Evolutionary conservation across 53 echinoderm and acorn worm species (phyloP).

Genomic region (Arbacia lixula): DNA sequence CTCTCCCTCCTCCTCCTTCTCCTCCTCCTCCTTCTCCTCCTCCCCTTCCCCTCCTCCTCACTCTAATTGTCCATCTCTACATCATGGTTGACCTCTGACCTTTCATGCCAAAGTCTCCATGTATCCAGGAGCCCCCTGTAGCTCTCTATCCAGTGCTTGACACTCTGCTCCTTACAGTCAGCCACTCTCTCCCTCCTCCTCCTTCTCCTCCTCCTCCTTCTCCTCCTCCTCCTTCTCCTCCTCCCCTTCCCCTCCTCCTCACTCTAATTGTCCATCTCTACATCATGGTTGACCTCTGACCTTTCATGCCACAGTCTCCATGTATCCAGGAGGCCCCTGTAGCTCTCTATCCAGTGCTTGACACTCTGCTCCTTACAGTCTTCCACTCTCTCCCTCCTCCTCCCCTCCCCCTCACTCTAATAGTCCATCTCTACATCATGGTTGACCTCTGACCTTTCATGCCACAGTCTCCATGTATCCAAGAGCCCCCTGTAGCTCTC

Average conservation of each 20-base stretch:
- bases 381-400: no score
- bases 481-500: slow-evolving; percentile 82
- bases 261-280: no score
- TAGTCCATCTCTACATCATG: no score
- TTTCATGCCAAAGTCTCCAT: slow-evolving; percentile 59
- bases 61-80: no score
- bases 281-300: slow-evolving; percentile 2
- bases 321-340: slow-evolving; percentile 82
- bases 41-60: no score
- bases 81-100: no score
- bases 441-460: slow-evolving; percentile 49
- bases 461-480: slow-evolving; percentile 97
- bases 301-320: slow-evolving; percentile 95
- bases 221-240: no score
- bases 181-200: no score
- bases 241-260: no score
- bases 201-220: no score
- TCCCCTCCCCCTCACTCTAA: no score
- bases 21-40: no score
- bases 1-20: slow-evolving; percentile 64
- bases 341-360: slow-evolving; percentile 88
- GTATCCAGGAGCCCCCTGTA: slow-evolving; percentile 68
- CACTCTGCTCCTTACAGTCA: slow-evolving; percentile 67
- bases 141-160: slow-evolving; percentile 49
- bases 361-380: slow-evolving; percentile 75